Conservation (phyloP, 1,140 invertebrate species). For the Drosophila tani region DNA sequence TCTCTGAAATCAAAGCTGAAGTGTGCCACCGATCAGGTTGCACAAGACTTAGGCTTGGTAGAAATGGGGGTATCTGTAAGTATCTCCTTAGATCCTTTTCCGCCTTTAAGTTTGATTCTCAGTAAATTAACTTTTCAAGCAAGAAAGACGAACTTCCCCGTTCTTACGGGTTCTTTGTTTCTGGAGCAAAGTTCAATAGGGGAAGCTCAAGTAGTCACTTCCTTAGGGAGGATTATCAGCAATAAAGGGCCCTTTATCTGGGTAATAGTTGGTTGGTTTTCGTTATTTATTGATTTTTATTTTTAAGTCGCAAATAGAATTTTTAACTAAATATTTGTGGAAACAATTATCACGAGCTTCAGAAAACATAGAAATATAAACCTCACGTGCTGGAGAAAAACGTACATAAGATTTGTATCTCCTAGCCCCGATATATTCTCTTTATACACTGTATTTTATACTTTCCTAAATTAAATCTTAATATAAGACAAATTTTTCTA, state of each 20-base stretch:
- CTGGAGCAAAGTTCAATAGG: conserved; percentile 10
- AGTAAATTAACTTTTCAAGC: conserved; percentile 80
- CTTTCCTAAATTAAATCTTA: no score
- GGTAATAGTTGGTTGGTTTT: background rate
- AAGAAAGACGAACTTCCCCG: conserved; percentile 48
- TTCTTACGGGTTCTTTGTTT: conserved; percentile 63
- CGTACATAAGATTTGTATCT: no score
- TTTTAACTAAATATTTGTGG: background rate
- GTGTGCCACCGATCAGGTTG: conserved; percentile 80
- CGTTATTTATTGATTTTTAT: background rate
- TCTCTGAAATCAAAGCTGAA: conserved; percentile 81
- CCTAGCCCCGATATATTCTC: no score
- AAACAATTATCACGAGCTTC: background rate
- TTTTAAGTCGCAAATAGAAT: background rate
- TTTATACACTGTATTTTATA: no score
- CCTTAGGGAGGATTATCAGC: conserved; percentile 40
- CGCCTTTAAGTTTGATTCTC: conserved; percentile 81
- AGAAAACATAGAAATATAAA: background rate
- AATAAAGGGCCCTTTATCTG: conserved; percentile 28
- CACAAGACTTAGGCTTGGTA: conserved; percentile 34
- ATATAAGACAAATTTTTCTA: no score
- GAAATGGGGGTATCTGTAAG: conserved; percentile 13
- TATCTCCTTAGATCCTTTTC: conserved; percentile 64
- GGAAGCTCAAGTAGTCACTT: conserved; percentile 63
- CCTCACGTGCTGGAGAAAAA: background rate